phyloP scores from a whole-genome alignment of 2,113 vertebrate species.

The Rallus limicola region DNA sequence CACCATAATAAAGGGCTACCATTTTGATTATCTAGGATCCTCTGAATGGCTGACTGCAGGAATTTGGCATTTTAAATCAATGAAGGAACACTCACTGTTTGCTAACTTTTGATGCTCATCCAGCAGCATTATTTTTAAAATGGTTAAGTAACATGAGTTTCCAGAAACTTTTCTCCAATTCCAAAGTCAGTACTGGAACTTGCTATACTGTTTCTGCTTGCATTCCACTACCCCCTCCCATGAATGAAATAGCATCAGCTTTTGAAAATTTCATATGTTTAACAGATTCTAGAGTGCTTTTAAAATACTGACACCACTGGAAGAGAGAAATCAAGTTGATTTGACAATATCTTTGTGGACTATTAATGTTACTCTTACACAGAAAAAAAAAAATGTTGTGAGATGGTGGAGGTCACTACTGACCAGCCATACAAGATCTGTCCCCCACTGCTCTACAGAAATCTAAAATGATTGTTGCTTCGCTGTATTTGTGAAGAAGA shows the following conservation, averaged over 20 bases:
- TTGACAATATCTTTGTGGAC: not conserved
- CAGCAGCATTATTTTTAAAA: not conserved
- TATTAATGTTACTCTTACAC: not conserved
- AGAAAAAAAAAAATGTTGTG: not conserved
- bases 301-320: not conserved
- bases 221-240: too few species aligned
- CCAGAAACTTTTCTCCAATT: not conserved
- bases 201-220: not conserved
- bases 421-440: not conserved
- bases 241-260: not conserved
- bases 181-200: not conserved
- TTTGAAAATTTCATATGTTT: not conserved
- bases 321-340: not conserved
- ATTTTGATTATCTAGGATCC: not conserved
- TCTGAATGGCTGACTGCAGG: not conserved
- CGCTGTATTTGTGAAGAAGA: not conserved
- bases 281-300: not conserved
- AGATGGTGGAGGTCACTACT: not conserved
- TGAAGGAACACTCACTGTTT: not conserved
- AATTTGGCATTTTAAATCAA: not conserved
- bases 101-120: not conserved
- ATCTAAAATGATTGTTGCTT: not conserved
- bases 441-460: not conserved
- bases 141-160: not conserved
- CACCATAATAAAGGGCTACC: not conserved